Percentiles rank a stretch among this genome's conserved stretches.
These are phyloP conservation scores for Anoplopoma fimbria DNA, from an alignment of 2,113 vertebrate genomes.

Conservation along the genomic window DNA sequence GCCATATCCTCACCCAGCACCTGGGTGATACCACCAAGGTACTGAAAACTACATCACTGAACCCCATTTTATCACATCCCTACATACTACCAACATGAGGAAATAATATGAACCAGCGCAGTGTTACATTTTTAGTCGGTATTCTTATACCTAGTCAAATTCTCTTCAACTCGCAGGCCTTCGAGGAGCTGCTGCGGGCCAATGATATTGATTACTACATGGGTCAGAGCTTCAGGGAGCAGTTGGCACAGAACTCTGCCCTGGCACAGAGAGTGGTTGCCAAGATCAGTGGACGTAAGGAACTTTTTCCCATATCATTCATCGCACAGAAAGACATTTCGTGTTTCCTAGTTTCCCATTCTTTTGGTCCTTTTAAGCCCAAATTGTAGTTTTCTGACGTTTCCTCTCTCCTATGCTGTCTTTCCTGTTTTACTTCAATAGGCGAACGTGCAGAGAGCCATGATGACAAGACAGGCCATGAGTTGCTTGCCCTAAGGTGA, in stretches of 20 bases:
- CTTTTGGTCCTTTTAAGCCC: not conserved
- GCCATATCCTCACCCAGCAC: slow-evolving; percentile 91
- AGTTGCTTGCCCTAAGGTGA: slow-evolving; percentile 90
- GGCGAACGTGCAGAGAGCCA: slow-evolving; percentile 85
- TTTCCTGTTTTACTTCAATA: slow-evolving; percentile 63
- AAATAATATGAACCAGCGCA: not conserved
- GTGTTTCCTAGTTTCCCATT: not conserved
- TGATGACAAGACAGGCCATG: slow-evolving; percentile 86
- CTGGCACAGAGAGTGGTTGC: slow-evolving; percentile 87
- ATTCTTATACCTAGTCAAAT: not conserved
- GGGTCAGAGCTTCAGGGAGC: slow-evolving; percentile 94
- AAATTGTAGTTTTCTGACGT: not conserved
- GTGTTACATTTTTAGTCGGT: not conserved
- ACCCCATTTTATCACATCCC: not conserved
- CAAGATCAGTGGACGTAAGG: slow-evolving; percentile 91
- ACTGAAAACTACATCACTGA: not conserved
- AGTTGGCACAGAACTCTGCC: slow-evolving; percentile 88
- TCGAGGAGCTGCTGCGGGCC: slow-evolving; percentile 93
- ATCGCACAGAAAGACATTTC: not conserved
- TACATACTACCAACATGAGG: not conserved
- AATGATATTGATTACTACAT: slow-evolving; percentile 96
- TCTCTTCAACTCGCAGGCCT: slow-evolving; percentile 75
- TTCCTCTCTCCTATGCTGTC: not conserved
- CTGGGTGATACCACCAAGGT: slow-evolving; percentile 88
- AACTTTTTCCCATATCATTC: not conserved